Conservation (phyloP, 2,888 invertebrate genomes). For the Shargacucullia verbasci region DNA sequence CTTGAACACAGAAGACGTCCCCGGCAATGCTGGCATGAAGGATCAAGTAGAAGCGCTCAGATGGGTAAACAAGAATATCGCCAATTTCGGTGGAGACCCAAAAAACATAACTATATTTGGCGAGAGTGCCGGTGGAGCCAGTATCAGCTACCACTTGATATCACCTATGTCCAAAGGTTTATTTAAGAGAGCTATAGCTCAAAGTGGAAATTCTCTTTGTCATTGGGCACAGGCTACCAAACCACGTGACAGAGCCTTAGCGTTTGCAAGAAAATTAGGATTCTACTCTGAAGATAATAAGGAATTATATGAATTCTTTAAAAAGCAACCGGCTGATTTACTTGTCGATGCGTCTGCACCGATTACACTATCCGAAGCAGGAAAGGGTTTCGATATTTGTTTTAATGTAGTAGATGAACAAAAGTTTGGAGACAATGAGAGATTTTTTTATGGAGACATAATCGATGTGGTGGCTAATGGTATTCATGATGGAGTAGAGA, state of each 20-base stretch:
- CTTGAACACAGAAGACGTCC: constrained; percentile 67
- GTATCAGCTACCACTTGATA: constrained; percentile 64
- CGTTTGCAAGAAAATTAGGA: constrained; percentile 64
- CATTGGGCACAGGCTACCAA: constrained; percentile 86
- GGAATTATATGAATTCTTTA: constrained; percentile 61
- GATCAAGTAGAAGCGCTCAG: constrained; percentile 72
- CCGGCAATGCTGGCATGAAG: constrained; percentile 75
- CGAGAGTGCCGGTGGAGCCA: constrained; percentile 69
- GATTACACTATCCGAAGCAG: constrained; percentile 52
- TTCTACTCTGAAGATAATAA: constrained; percentile 59
- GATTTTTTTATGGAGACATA: constrained; percentile 65
- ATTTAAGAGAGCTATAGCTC: constrained; percentile 87
- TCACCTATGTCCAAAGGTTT: constrained; percentile 75
- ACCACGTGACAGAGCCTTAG: constrained; percentile 79
- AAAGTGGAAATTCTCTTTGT: constrained; percentile 90
- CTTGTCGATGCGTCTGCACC: constrained; percentile 43
- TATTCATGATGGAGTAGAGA: constrained; percentile 88
- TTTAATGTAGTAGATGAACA: constrained; percentile 65
- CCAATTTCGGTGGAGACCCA: constrained; percentile 66
- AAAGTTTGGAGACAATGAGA: constrained; percentile 61
- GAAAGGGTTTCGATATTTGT: constrained; percentile 31
- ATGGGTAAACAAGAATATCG: constrained; percentile 69
- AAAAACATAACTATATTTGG: constrained; percentile 69
- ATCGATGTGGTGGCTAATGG: constrained; percentile 78
- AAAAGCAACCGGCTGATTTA: constrained; percentile 53